Base-by-base conservation (phyloP, 2,797 vertebrate species). In the Trachurus trachurus region DNA sequence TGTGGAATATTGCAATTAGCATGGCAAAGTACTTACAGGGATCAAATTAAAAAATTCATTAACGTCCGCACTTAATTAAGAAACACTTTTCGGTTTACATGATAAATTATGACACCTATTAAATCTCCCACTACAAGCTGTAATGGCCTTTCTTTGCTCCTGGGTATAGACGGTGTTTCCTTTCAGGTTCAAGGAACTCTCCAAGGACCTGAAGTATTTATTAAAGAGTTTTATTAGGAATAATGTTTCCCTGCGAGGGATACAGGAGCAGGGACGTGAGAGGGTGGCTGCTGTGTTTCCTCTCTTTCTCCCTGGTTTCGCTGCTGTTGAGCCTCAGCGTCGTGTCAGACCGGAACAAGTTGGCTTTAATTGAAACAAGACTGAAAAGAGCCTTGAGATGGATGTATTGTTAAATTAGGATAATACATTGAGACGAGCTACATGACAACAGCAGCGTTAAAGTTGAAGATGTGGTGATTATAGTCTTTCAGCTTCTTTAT, bases 31-130 rank as follows among this genome's bases (percentile, higher is more conserved):
- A 98, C 97, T 99, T 99, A 97, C 97, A 99, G 97, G 97, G 98
- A 99, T 99, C 98, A 99, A 99, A 99, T 99, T 99, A 99, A 99
- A 99, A 99, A 99, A 99, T 97, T 99, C 97, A 99, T 99, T 99
- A 99, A 97, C 94, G 95, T 92, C 96, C 96, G 89, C 96, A 98
- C 97, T 99, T 99, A 99, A 99, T 99, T 99, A 99, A 99, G 97
- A 99, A 98, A 97, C 97, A 99, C 96, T 99, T 99, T 98, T 99
- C 92, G 87, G 97, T 98, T 97, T 98, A 98, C 97, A 97, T 99
- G 98, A 99, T 99, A 99, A 99, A 99, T 99, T 99, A 99, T 99
- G 98, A 99, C 98, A 98, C 96, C 97, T 98, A 99, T 99, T 99
- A 99, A 98, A 99, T 98, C 97, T 98, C 96, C 95, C 84, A 90